Conservation (phyloP, 2,797 vertebrate genomes). For the Parambassis ranga region DNA sequence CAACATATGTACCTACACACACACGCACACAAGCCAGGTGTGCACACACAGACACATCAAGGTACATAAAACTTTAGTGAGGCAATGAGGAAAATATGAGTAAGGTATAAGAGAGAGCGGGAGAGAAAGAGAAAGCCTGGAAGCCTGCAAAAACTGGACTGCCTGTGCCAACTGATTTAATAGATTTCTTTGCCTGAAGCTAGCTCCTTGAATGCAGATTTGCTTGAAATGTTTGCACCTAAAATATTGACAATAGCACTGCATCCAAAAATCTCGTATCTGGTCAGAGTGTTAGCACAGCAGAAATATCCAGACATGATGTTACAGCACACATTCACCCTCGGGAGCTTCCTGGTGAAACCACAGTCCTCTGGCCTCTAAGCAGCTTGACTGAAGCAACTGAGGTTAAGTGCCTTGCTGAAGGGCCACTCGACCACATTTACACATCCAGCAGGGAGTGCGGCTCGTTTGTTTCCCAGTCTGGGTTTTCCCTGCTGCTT, state of each 20-base stretch:
- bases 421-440: slow-evolving; percentile 38
- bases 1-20: slow-evolving; percentile 25
- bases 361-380: slow-evolving; percentile 12
- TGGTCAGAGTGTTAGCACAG: slow-evolving; percentile 5
- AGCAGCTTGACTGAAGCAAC: slow-evolving; percentile 16
- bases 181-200: slow-evolving; percentile 24
- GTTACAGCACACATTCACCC: not conserved
- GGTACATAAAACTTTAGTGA: not conserved
- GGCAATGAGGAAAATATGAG: not conserved
- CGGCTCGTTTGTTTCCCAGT: not conserved
- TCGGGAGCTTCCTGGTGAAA: slow-evolving; percentile 3
- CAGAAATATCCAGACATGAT: slow-evolving; percentile 14
- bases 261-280: slow-evolving; percentile 14
- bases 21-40: not conserved
- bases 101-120: not conserved
- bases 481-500: slow-evolving; percentile 7
- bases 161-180: slow-evolving; percentile 7
- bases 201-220: slow-evolving; percentile 26
- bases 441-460: slow-evolving; percentile 7
- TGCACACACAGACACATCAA: not conserved
- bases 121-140: not conserved
- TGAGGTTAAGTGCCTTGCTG: slow-evolving; percentile 55
- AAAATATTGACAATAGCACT: slow-evolving; percentile 21
- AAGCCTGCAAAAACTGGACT: slow-evolving; percentile 15
- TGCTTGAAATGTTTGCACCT: slow-evolving; percentile 16